Percentiles rank a stretch among this genome's conserved stretches.
phyloP scores from a whole-genome alignment of 2,888 invertebrate species.

The Caprella mutica region DNA sequence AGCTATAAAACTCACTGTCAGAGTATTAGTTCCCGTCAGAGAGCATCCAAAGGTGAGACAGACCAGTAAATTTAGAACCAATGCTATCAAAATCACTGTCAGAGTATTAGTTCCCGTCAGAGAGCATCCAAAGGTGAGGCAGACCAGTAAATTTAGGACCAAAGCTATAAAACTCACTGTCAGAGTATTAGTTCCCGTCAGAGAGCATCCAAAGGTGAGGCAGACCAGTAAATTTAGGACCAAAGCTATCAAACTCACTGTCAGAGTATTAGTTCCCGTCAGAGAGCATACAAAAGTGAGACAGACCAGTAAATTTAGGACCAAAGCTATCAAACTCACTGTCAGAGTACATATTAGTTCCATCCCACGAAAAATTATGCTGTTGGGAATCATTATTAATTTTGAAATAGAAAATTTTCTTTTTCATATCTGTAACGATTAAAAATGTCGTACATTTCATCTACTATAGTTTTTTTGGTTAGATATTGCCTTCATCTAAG shows the following conservation, averaged over 20 bases:
- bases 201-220: slow-evolving; percentile 60
- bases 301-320: neutral
- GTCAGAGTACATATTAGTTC: no score
- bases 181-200: slow-evolving; percentile 69
- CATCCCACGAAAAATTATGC: no score
- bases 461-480: no score
- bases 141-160: slow-evolving; percentile 34
- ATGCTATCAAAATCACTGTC: slow-evolving; percentile 74
- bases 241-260: slow-evolving; percentile 74
- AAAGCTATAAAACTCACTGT: slow-evolving; percentile 78
- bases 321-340: no score
- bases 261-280: slow-evolving; percentile 72
- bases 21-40: slow-evolving; percentile 71
- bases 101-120: slow-evolving; percentile 72
- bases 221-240: neutral
- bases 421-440: no score
- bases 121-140: slow-evolving; percentile 57
- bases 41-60: slow-evolving; percentile 57
- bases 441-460: no score
- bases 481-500: no score
- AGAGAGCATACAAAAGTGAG: slow-evolving; percentile 61
- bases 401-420: no score
- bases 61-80: slow-evolving; percentile 42
- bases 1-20: slow-evolving; percentile 72
- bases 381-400: no score